Base-by-base conservation (phyloP, 2,797 vertebrate genomes). In the Anomalospiza imberbis region DNA sequence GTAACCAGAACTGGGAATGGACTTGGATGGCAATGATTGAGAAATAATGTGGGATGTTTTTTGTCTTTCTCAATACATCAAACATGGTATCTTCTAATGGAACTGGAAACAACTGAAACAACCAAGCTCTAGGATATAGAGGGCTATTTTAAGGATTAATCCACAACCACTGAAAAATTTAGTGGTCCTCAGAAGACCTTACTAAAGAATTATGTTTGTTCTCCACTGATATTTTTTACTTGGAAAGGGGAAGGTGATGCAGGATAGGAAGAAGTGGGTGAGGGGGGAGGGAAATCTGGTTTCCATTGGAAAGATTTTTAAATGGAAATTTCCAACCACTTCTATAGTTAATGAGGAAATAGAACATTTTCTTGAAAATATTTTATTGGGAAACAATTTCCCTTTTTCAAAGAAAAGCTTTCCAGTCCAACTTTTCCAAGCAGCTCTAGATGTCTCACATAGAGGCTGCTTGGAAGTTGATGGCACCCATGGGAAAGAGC, bases 341-440 rank as follows among this genome's bases (percentile, higher is more conserved):
- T 95, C 86, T 96, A 3, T 74, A 76, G 90, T 91, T 95, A 82
- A 95, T 0, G 4, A 94, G 93, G 88, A 96, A 95, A 87, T 82
- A 96, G 63, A 93, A 85, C 71, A 65, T 94, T 90, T 93, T 61
- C 55, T 82, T 93, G 89, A 91, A 65, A 94, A 94, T 58, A 89
- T 91, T 96, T 96, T 80, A 91, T 48, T 94, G 91, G 91, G 75
- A 96, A 96, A 93, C 74, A 76, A 95, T 95, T 95, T 96, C 93
- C n/a, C 1, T 68, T 94, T 94, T 93, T 84, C 91, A 88, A 93
- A 80, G 74, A 47, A 84, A 91, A 72, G 57, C 83, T 93, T 94
- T 96, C 87, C 96, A 97, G 85, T 58, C 65, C 36, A 17, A 0
- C 61, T 87, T 95, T 96, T 92, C 89, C 89, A 84, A 91, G 51